phyloP scores from a whole-genome alignment of 1,140 invertebrate species.

The Caerostris darwini region DNA sequence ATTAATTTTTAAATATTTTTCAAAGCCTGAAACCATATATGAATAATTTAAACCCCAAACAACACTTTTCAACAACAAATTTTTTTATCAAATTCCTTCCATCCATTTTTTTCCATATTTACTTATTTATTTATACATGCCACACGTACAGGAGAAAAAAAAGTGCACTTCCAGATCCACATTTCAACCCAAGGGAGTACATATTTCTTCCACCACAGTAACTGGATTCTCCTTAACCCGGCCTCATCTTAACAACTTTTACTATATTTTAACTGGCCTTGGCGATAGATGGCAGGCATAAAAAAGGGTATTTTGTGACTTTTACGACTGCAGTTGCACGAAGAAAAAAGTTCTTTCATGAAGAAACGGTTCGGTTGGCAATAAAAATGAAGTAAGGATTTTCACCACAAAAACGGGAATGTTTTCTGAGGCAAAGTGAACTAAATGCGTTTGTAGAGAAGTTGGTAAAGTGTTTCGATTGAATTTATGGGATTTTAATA shows the following conservation, averaged over 20 bases:
- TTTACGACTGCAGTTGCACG: conserved; percentile 32
- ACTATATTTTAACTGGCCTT: conserved; percentile 66
- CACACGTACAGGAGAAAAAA: background rate
- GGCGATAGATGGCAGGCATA: conserved; percentile 47
- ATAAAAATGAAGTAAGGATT: conserved; percentile 68
- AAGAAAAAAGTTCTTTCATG: conserved; percentile 45
- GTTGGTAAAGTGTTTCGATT: background rate
- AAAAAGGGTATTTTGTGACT: conserved; percentile 65
- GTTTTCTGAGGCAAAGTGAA: background rate
- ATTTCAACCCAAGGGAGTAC: conserved; percentile 1
- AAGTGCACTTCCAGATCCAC: background rate
- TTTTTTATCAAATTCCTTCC: background rate
- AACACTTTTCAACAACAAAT: too few relatives aligned
- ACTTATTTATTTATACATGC: background rate
- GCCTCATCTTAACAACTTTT: conserved; percentile 25
- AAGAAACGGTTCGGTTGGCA: conserved; percentile 17
- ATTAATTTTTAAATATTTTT: too few relatives aligned
- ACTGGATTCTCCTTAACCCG: background rate
- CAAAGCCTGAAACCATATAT: too few relatives aligned
- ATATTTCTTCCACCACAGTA: conserved; percentile 6
- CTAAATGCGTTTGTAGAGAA: background rate
- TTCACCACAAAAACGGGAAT: conserved; percentile 15
- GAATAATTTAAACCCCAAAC: too few relatives aligned
- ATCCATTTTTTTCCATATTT: background rate
- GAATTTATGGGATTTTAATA: conserved; percentile 12